phyloP scores from a whole-genome alignment of 1,140 invertebrate genomes.

The Pectinophora gossypiella region DNA sequence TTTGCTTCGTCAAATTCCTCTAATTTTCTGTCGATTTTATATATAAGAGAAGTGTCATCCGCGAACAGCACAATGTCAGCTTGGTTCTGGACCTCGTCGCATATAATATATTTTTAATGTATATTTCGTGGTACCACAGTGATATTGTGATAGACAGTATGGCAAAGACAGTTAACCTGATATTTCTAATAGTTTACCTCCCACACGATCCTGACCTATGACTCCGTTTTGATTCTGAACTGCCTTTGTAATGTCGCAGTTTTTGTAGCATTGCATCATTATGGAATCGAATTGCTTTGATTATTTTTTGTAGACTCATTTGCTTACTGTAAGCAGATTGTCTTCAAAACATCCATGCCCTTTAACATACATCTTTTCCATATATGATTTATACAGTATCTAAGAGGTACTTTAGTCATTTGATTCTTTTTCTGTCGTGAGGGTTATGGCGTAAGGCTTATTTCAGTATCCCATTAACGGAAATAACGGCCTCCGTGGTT shows the following conservation, averaged over 20 bases:
- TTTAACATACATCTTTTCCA: too few species aligned
- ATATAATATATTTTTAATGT: neutral
- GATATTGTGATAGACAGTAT: neutral
- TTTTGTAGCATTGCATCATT: neutral
- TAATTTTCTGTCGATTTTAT: too few species aligned
- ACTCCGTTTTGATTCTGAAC: conserved; percentile 14
- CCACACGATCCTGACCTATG: conserved; percentile 29
- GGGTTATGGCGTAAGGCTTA: neutral
- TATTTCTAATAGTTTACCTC: conserved; percentile 5
- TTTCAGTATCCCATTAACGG: too few species aligned
- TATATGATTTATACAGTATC: neutral
- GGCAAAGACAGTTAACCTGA: neutral
- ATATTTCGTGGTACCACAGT: neutral
- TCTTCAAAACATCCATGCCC: too few species aligned
- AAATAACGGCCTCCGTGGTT: too few species aligned
- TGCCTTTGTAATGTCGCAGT: conserved; percentile 15
- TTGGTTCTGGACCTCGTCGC: neutral
- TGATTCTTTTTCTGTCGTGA: neutral
- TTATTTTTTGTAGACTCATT: neutral
- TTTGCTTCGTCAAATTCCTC: too few species aligned
- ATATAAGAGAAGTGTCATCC: too few species aligned
- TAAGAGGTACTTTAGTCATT: neutral
- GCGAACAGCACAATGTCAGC: too few species aligned
- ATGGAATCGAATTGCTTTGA: neutral
- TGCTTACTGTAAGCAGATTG: too few species aligned